Base-by-base conservation (phyloP, 2,113 vertebrate species). In the Sinocyclocheilus maitianheensis region DNA sequence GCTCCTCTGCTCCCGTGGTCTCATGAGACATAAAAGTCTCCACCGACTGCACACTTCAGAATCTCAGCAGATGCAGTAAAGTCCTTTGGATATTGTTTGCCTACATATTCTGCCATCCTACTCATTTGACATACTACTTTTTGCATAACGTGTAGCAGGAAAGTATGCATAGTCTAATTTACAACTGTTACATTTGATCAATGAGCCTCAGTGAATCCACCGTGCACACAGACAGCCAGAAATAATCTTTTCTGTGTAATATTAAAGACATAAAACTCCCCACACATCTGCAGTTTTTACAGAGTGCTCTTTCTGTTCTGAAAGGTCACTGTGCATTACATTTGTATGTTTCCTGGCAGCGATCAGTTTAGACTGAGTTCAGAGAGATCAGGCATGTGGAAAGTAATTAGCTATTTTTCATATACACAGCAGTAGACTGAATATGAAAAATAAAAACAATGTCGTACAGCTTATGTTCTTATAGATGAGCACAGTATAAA, bases 391-490 rank as follows among this genome's bases (percentile, higher is more conserved):
- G 5, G 76, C 40, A 71, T 87, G 34, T 62, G 40, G 63, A 80
- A 69, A 18, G 16, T 84, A 78, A 43, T 48, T 72, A 62, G n/a
- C 71, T 48, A 78, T 20, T 80, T 85, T 85, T 81, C 85, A 85
- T 76, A 84, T 4, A 43, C 76, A 77, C 13, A 34, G 83, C 65
- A 82, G 53, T 16, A 85, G 78, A 87, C 72, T 77, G 84, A 86
- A 22, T 10, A 86, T 81, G 84, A 88, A 78, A 5, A 87, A 81
- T 18, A 63, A 26, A 72, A 72, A 86, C 71, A 78, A 83, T 69
- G 71, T 76, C 8, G 10, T 11, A 46, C 8, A 34, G 77, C 76
- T 81, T 76, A 83, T 79, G 24, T 62, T 65, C 30, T n/a, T 5
- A 34, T 18, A 53, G 1, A 77, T 11, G 8, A 58, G 76, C 77